Percentiles rank a stretch among this genome's conserved stretches.
Conservation (phyloP, 2,888 invertebrate species). For the Coenonympha arcania region DNA sequence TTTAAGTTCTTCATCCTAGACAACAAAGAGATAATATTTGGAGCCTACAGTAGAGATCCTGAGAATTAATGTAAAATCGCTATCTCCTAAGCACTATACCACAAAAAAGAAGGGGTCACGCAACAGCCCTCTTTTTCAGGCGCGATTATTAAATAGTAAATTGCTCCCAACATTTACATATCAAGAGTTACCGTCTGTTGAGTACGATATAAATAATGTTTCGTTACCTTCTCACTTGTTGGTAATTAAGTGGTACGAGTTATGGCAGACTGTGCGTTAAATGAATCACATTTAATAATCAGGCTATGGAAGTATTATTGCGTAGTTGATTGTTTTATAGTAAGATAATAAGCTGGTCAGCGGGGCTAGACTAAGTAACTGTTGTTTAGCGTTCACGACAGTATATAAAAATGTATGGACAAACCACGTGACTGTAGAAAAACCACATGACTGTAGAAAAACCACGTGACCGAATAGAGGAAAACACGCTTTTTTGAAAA, state of each 20-base stretch:
- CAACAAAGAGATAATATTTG: background rate
- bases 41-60: background rate
- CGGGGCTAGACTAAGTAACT: too few species aligned
- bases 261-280: constrained; percentile 6
- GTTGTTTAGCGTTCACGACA: too few species aligned
- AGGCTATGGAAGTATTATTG: too few species aligned
- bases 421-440: too few species aligned
- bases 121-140: constrained; percentile 55
- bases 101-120: constrained; percentile 45
- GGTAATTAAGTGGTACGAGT: constrained; percentile 24
- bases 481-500: too few species aligned
- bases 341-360: too few species aligned
- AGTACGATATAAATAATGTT: constrained; percentile 64
- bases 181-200: constrained; percentile 55
- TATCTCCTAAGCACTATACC: background rate
- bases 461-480: too few species aligned
- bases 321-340: too few species aligned
- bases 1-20: too few species aligned
- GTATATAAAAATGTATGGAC: too few species aligned
- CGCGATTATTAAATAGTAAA: constrained; percentile 66
- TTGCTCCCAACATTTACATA: constrained; percentile 62
- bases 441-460: too few species aligned
- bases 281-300: too few species aligned
- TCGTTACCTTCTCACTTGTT: constrained; percentile 65
- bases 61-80: background rate